Evolutionary conservation across 92 coral and sea anemone genomes (phyloP), one percentile per base, ranked within the genome.

Genomic region (Bergia puertoricense): DNA sequence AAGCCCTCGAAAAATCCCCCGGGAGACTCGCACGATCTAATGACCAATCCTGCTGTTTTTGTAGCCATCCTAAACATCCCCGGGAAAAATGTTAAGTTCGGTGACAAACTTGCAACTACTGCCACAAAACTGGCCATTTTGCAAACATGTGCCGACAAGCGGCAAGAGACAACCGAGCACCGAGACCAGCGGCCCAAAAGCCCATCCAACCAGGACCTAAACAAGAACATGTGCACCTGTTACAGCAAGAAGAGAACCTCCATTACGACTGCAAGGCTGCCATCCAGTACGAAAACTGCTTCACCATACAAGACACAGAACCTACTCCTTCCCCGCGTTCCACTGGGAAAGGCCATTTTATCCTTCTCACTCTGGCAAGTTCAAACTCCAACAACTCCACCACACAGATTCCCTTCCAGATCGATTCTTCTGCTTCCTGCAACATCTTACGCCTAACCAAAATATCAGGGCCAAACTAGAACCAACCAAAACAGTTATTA

Each of bases 91-190:
- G 91, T 81, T 8, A 38, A 30, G 30, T 30, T 30, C 30, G 30
- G 30, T 30, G 30, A 30, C 30, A 30, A 30, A 30, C 30, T 30
- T 30, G 90, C 90, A 90, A 76, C 85, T 81, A 87, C 80, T 87
- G 93, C 38, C 93, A 88, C 77, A 91, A 81, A 88, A 44, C 77
- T 20, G 85, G 88, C 90, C 88, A 79, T 79, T 54, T 90, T 54
- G 20, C 85, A 43, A 87, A 62, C 66, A 72, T 82, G 72, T 91
- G 88, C 71, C 77, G 73, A 88, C 93, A 87, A 79, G 93, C 81
- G 20, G 59, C 76, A 62, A 74, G 86, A 81, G 88, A 86, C 69
- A 88, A 81, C 56, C 75, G 69, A 81, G 30, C 90, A 10, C 36
- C 82, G 5, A 62, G 77, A 79, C 66, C 81, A 74, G 51, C 69